Percentiles rank a stretch among this genome's conserved stretches.
Evolutionary conservation across 1,140 invertebrate species (phyloP).

Genomic region (Stenopsyche tienmushanensis): DNA sequence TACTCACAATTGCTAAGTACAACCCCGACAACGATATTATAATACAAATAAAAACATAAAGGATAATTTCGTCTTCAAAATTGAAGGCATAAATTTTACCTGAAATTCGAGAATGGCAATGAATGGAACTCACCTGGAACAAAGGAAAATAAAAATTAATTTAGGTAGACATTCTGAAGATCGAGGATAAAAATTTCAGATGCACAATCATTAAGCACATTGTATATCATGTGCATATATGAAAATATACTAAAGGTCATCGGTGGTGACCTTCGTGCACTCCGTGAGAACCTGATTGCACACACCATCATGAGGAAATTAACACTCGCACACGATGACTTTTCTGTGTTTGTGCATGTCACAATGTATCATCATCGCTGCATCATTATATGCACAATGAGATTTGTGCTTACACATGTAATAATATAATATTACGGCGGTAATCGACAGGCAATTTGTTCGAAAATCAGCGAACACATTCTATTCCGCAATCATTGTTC

Average conservation of each 20-base stretch:
- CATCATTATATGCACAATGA: constrained; percentile 7
- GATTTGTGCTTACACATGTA: not conserved
- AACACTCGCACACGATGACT: not conserved
- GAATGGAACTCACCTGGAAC: constrained; percentile 28
- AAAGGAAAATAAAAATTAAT: constrained; percentile 14
- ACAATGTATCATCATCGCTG: not conserved
- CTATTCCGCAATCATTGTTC: too few species aligned
- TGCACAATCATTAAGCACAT: constrained; percentile 5
- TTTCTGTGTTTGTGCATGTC: not conserved
- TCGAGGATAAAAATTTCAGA: not conserved
- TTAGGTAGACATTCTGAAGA: too few species aligned
- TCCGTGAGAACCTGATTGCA: constrained; percentile 34
- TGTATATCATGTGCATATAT: constrained; percentile 15
- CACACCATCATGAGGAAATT: constrained; percentile 8
- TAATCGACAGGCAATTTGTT: not conserved
- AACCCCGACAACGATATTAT: not conserved
- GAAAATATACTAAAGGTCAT: constrained; percentile 29
- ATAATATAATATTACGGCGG: constrained; percentile 2
- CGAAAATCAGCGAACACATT: not conserved
- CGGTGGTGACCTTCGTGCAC: constrained; percentile 26
- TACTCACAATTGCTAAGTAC: too few species aligned
- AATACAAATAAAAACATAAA: not conserved
- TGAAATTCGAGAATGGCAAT: not conserved
- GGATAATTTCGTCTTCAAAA: too few species aligned
- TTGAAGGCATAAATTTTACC: not conserved